A percentile compares a stretch with the other conserved stretches of the same genome.
phyloP scores from a whole-genome alignment of 2,797 vertebrate genomes.

The Ctenopoma kingsleyae region DNA sequence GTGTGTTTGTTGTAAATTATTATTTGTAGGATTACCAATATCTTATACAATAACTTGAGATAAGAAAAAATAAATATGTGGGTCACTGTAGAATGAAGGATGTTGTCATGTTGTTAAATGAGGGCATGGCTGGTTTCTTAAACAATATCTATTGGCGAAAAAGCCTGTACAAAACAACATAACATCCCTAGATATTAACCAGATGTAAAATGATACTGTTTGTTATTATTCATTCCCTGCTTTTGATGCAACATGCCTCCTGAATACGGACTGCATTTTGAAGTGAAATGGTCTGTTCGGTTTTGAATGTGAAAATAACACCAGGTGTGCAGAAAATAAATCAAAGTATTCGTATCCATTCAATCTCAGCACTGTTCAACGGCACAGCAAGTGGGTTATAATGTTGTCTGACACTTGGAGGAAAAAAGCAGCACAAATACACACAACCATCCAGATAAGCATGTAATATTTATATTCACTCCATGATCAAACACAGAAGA shows the following conservation, averaged over 20 bases:
- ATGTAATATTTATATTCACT: slow-evolving; percentile 17
- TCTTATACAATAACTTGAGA: neutral
- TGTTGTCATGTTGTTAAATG: slow-evolving; percentile 8
- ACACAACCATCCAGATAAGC: slow-evolving; percentile 19
- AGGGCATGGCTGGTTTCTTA: slow-evolving; percentile 11
- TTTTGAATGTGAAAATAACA: slow-evolving; percentile 61
- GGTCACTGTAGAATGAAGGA: neutral
- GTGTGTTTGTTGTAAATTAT: neutral
- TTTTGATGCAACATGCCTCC: slow-evolving; percentile 46
- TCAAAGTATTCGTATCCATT: slow-evolving; percentile 40
- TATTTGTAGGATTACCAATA: neutral
- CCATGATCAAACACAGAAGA: slow-evolving; percentile 18
- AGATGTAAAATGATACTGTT: slow-evolving; percentile 36
- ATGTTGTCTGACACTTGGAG: slow-evolving; percentile 24
- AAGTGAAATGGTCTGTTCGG: slow-evolving; percentile 54
- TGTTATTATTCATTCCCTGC: slow-evolving; percentile 35
- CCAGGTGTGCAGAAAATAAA: slow-evolving; percentile 60
- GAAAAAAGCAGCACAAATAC: slow-evolving; percentile 28
- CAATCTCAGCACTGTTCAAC: slow-evolving; percentile 26
- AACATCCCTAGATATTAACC: slow-evolving; percentile 41
- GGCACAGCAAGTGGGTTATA: slow-evolving; percentile 18
- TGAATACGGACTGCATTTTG: slow-evolving; percentile 38
- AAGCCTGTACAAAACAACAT: slow-evolving; percentile 34
- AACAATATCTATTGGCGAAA: slow-evolving; percentile 29
- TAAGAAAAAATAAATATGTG: neutral